Evolutionary conservation across 2,888 invertebrate species (phyloP).

Genomic region (Erebia ligea): DNA sequence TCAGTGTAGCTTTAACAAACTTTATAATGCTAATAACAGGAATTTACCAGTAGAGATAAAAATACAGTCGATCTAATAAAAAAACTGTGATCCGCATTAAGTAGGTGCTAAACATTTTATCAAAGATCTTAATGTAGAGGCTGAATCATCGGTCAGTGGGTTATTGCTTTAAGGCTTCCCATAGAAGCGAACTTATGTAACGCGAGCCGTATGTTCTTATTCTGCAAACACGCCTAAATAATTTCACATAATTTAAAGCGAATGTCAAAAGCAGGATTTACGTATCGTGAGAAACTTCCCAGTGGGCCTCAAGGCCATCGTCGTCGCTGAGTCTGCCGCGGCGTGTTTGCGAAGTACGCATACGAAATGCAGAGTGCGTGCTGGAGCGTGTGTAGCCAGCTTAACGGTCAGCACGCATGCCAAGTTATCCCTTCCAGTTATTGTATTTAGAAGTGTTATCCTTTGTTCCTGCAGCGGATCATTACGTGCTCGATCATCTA

Average conservation of each 20-base stretch:
- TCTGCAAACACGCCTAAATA: constrained; percentile 15
- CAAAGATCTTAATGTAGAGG: constrained; percentile 9
- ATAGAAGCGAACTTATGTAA: constrained; percentile 12
- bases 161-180: constrained; percentile 9
- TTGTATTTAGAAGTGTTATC: constrained; percentile 77
- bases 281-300: constrained; percentile 65
- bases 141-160: constrained; percentile 17
- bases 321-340: constrained; percentile 75
- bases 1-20: neutral
- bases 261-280: constrained; percentile 25
- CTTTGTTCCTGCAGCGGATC: constrained; percentile 70
- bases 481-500: constrained; percentile 68
- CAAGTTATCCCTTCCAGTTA: constrained; percentile 72
- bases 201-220: neutral
- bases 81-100: constrained; percentile 12
- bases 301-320: constrained; percentile 64
- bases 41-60: neutral
- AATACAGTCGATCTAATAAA: neutral
- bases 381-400: constrained; percentile 57
- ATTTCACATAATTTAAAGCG: constrained; percentile 19
- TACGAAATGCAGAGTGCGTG: constrained; percentile 65
- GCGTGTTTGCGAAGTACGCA: constrained; percentile 66
- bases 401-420: constrained; percentile 59
- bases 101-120: constrained; percentile 17
- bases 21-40: neutral